Base-by-base conservation (phyloP, 2,888 invertebrate genomes). In the Nomada goodeniana region DNA sequence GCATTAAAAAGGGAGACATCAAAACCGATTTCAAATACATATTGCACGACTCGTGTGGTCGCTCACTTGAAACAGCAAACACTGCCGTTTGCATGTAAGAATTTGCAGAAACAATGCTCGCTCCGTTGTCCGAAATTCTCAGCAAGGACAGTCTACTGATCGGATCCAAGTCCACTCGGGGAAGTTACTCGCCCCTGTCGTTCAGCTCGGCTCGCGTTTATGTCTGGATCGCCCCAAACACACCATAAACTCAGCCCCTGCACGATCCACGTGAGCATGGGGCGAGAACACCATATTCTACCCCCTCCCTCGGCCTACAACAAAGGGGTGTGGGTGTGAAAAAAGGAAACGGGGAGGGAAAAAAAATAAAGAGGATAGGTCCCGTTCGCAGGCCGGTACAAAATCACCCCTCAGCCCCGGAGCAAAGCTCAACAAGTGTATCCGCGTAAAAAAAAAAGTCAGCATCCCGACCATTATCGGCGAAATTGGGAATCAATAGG, bases 401-500 rank as follows among this genome's bases (percentile, higher is more conserved):
- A 90, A 90, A 89, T 87, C 88, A 80, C 78, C 86, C 84, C 89
- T 84, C 73, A 74, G 59, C 84, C 76, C 76, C 82, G 74, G 13
- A 63, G 78, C 91, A 36, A 60, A 47, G 93, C 90, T 93, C 93
- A 93, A 93, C 93, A 93, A 93, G 93, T 93, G 93, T 93, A 93
- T 92, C 90, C 90, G 90, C 91, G 86, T 90, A 87, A 89, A 92
- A 91, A 23, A 23, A 64, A 80, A 80, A 76, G 76, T 73, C 44
- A 63, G 65, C 86, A 55, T 85, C 88, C 85, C 86, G 87, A 86
- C 91, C 90, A 91, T 92, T 92, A 93, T 93, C 90, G 91, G 90
- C 86, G 91, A 92, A 93, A 93, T 93, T 93, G 92, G 92, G 91
- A 92, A 92, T 93, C 93, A 93, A 93, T 93, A 93, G 93, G 88